Evolutionary conservation across 2,797 vertebrate species (phyloP).

Genomic region (Alosa sapidissima): DNA sequence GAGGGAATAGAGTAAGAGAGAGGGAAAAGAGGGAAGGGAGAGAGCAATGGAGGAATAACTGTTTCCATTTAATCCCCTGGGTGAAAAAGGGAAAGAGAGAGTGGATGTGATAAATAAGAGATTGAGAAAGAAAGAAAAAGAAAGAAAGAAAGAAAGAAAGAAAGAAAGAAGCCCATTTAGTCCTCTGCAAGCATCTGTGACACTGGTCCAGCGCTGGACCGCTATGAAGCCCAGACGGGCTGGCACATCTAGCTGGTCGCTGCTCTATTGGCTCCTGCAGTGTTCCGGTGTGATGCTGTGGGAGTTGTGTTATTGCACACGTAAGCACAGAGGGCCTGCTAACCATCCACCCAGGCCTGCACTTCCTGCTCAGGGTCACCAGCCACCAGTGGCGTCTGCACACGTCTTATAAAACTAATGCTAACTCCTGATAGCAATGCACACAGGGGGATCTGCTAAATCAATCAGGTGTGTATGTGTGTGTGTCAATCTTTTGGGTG

Average conservation of each 20-base stretch:
- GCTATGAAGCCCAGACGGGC: not conserved
- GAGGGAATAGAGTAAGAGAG: no score
- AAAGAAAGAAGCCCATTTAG: not conserved
- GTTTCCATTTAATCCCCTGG: not conserved
- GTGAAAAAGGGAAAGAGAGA: no score
- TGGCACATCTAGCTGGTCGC: not conserved
- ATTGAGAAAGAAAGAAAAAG: no score
- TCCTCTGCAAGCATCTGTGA: no score
- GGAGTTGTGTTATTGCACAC: not conserved
- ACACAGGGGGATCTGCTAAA: not conserved
- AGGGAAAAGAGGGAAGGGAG: not conserved
- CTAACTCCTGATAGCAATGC: not conserved
- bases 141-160: not conserved
- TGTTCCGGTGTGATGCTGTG: not conserved
- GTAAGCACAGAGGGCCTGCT: not conserved
- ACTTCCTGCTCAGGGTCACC: not conserved
- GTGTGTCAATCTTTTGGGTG: constrained; percentile 25
- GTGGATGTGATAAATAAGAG: no score
- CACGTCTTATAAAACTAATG: not conserved
- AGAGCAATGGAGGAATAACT: not conserved
- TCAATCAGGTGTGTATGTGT: not conserved
- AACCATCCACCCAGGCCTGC: not conserved
- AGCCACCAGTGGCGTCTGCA: not conserved
- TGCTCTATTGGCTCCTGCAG: not conserved
- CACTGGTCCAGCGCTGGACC: not conserved